A percentile compares a stretch with the other conserved stretches of the same genome.
Conservation (phyloP, 2,113 vertebrate genomes). For the Micromys minutus region DNA sequence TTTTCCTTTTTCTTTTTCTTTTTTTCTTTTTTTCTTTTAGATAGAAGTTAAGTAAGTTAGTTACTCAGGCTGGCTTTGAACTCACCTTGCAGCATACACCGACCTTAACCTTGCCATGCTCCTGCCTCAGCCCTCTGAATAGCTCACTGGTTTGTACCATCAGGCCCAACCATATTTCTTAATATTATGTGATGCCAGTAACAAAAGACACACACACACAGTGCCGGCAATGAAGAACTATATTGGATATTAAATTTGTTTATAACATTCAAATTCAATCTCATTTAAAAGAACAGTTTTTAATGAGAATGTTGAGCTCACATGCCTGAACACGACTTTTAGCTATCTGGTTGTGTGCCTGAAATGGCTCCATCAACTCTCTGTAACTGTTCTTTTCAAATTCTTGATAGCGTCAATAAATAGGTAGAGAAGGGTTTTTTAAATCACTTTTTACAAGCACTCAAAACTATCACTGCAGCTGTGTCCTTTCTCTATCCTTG, state of each 20-base stretch:
- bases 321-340: background rate
- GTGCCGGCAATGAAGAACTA: background rate
- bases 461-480: background rate
- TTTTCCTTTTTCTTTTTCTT: background rate
- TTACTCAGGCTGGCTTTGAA: background rate
- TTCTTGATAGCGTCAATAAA: background rate
- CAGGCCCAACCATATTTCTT: background rate
- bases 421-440: background rate
- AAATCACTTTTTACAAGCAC: background rate
- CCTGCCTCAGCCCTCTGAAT: background rate
- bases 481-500: constrained; percentile 1
- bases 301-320: background rate
- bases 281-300: background rate
- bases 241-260: background rate
- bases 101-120: background rate
- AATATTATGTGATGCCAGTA: background rate
- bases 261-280: background rate
- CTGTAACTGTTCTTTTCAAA: background rate
- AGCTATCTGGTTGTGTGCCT: constrained; percentile 3
- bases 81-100: background rate
- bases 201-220: background rate
- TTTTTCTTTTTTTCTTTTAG: background rate
- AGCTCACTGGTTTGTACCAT: background rate
- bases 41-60: background rate
- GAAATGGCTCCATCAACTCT: background rate